These are phyloP conservation scores for Bungarus multicinctus DNA, from an alignment of 2,113 vertebrate species.

Conservation along the genomic window DNA sequence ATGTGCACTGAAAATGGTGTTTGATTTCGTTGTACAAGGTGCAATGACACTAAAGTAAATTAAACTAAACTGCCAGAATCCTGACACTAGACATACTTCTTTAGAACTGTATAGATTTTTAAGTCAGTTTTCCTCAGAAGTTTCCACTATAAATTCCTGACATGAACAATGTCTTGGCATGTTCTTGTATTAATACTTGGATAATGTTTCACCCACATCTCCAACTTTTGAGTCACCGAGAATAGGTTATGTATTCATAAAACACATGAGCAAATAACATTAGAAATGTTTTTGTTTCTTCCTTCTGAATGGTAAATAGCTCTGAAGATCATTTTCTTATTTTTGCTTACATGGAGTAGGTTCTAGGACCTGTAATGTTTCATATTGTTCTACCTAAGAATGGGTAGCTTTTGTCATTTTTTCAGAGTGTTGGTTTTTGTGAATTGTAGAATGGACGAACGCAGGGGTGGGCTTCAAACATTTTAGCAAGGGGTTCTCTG, in stretches of 20 bases:
- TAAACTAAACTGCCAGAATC: too few species aligned
- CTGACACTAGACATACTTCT: not conserved
- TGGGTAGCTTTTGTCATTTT: not conserved
- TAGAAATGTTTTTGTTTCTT: not conserved
- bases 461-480: too few species aligned
- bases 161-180: not conserved
- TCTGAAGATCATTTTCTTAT: not conserved
- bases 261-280: not conserved
- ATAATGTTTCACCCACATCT: not conserved
- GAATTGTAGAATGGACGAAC: too few species aligned
- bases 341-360: not conserved
- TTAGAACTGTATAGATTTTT: not conserved
- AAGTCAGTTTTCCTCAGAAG: not conserved
- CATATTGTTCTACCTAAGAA: not conserved
- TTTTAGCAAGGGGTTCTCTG: too few species aligned
- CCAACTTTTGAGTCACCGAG: not conserved
- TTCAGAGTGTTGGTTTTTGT: not conserved
- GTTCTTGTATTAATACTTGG: not conserved
- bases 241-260: not conserved
- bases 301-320: not conserved
- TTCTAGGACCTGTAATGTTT: not conserved
- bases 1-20: too few species aligned
- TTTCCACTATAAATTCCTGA: too few species aligned
- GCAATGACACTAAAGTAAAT: too few species aligned
- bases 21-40: too few species aligned